Evolutionary conservation across 2,113 vertebrate species (phyloP), one percentile per base, ranked within the genome.

Genomic region (Notothenia rossii): DNA sequence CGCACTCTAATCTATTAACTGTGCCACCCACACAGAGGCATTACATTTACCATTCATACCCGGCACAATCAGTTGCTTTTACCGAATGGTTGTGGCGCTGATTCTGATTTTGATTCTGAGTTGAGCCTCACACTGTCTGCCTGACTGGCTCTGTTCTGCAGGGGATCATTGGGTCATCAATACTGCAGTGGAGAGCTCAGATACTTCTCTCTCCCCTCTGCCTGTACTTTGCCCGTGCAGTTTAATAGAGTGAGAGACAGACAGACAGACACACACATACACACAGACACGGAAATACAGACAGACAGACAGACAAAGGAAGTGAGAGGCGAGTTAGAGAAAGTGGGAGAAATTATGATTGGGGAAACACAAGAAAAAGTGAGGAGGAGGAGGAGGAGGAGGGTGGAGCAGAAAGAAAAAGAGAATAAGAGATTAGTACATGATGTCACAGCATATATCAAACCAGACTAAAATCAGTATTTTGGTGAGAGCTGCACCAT

Each of bases 81-180:
- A 86, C 81, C 82, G 49, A 90, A 83, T 15, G 75, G 86, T 63
- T 66, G 77, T 78, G 82, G 84, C 43, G 71, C 75, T 86, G 88
- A 81, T 90, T 86, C 83, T 84, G 89, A 92, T 92, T 92, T 72
- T 86, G 88, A 93, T 94, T 92, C 91, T 83, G 91, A 88, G 87
- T 88, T 86, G 83, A 92, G 88, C 87, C 89, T 92, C 86, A 85
- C 86, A 92, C 86, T 89, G 89, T 93, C 92, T 91, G 92, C 85
- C 87, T 87, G 91, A 89, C 91, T 92, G 92, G 91, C 92, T 90
- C 87, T 86, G 88, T 94, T 93, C 92, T 93, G 93, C 92, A 93
- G 93, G 90, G 92, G 93, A 91, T 94, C 93, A 93, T 91, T 93
- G 93, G 93, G 90, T 93, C 93, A 93, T 92, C 93, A 94, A 93